Conservation (phyloP, 2,888 invertebrate genomes). For the Lysandra bellargus region DNA sequence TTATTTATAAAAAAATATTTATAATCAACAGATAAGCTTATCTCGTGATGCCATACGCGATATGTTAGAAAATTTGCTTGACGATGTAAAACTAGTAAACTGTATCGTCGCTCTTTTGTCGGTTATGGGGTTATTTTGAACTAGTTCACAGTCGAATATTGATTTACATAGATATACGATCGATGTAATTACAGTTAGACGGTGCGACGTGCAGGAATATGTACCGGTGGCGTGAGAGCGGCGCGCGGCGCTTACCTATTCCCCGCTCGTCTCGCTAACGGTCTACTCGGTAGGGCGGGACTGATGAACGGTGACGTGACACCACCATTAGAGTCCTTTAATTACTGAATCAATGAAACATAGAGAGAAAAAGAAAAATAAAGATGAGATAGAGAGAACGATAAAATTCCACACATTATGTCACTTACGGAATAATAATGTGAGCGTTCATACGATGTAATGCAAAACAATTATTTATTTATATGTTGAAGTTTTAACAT, state of each 20-base stretch:
- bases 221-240: constrained; percentile 10
- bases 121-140: neutral
- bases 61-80: neutral
- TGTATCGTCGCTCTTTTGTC: too few relatives aligned
- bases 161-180: neutral
- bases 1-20: too few relatives aligned
- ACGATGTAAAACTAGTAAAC: neutral
- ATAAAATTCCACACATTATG: neutral
- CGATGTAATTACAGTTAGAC: constrained; percentile 4
- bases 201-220: constrained; percentile 12
- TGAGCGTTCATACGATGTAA: neutral
- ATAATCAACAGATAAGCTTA: neutral
- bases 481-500: neutral
- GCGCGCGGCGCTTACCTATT: neutral
- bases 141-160: neutral
- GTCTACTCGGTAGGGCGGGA: neutral
- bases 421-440: neutral
- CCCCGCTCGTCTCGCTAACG: neutral
- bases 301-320: neutral
- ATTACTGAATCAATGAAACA: neutral
- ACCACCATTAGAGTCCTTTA: neutral
- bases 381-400: neutral
- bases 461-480: neutral
- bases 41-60: neutral
- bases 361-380: neutral